Evolutionary conservation across 2,888 invertebrate genomes (phyloP).

Genomic region (Antheraea assamensis): DNA sequence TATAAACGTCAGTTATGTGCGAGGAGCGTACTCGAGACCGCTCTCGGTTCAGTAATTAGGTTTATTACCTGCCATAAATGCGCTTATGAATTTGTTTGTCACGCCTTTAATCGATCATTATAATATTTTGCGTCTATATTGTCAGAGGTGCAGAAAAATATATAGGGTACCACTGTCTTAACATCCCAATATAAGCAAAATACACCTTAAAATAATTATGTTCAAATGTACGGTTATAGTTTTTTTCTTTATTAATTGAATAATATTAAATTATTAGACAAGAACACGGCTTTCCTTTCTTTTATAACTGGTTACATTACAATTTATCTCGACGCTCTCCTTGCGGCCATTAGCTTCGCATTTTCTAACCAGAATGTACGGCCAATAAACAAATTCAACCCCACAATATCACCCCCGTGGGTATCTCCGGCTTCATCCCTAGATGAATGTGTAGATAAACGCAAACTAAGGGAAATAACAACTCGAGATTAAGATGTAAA

Average conservation of each 20-base stretch:
- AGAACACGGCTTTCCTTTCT: not conserved
- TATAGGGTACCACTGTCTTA: too few species aligned
- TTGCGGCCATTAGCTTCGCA: constrained; percentile 8
- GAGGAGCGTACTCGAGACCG: too few species aligned
- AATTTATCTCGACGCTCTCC: not conserved
- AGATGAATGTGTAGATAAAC: constrained; percentile 48
- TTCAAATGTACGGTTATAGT: not conserved
- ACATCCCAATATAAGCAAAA: not conserved
- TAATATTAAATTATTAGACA: constrained; percentile 1
- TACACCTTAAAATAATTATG: not conserved
- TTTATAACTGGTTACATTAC: not conserved
- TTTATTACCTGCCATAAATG: too few species aligned
- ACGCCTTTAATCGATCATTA: too few species aligned
- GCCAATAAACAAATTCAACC: constrained; percentile 13
- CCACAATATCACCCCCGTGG: constrained; percentile 6
- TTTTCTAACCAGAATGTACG: not conserved
- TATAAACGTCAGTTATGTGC: too few species aligned
- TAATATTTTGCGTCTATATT: too few species aligned
- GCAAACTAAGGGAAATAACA: constrained; percentile 51
- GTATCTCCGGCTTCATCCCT: constrained; percentile 31
- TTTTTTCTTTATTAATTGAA: too few species aligned
- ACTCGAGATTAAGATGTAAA: constrained; percentile 53
- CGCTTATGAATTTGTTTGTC: too few species aligned
- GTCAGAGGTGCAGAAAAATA: too few species aligned
- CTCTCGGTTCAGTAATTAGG: too few species aligned